Evolutionary conservation across 2,113 vertebrate genomes (phyloP).

Genomic region (Dolichallabes microphthalmus): DNA sequence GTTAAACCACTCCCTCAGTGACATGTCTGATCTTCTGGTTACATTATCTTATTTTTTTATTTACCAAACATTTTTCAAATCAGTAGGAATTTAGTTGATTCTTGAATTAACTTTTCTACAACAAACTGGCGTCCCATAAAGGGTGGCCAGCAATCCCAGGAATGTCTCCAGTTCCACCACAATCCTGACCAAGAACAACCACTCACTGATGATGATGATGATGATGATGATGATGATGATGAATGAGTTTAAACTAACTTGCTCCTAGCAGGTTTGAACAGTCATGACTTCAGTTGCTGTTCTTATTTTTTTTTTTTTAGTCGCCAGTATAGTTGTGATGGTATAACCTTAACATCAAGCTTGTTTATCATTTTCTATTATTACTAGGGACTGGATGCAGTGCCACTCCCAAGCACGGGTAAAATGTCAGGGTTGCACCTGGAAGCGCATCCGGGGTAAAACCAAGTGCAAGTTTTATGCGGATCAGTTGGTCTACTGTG

Average conservation of each 20-base stretch:
- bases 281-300: not conserved
- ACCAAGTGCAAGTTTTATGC: too few species aligned
- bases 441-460: too few species aligned
- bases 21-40: not conserved
- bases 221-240: not conserved
- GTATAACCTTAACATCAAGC: not conserved
- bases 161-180: not conserved
- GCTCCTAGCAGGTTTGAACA: not conserved
- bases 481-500: too few species aligned
- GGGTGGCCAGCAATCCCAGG: not conserved
- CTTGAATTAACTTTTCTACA: not conserved
- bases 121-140: not conserved
- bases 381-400: not conserved
- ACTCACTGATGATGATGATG: not conserved
- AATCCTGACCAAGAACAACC: not conserved
- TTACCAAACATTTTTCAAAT: not conserved
- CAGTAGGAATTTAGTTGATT: not conserved
- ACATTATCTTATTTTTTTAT: not conserved
- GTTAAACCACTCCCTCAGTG: not conserved
- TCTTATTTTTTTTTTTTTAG: too few species aligned
- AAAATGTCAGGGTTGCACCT: too few species aligned
- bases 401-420: too few species aligned
- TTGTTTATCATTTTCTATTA: not conserved
- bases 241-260: not conserved
- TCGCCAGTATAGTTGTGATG: not conserved